Conservation (phyloP, 2,113 vertebrate species). For the Eleginops maclovinus region DNA sequence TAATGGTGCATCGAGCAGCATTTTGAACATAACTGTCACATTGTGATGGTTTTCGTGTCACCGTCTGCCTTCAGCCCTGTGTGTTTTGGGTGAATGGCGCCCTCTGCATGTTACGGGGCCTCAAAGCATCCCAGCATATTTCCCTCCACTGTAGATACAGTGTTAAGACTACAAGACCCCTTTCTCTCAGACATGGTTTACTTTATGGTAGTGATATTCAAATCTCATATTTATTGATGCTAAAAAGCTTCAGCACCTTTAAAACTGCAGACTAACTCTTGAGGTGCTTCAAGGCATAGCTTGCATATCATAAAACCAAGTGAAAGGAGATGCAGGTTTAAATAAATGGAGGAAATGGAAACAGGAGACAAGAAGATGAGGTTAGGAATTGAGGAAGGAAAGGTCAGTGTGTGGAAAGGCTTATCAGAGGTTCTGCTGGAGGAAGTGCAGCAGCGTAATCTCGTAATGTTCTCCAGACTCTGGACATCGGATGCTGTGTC, state of each 20-base stretch:
- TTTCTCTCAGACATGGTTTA: background rate
- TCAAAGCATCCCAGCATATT: background rate
- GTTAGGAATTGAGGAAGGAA: background rate
- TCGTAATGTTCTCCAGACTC: slow-evolving; percentile 98
- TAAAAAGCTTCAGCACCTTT: slow-evolving; percentile 27
- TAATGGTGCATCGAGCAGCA: slow-evolving; percentile 3
- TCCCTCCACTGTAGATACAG: background rate
- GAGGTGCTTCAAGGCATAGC: slow-evolving; percentile 37
- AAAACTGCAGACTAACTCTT: slow-evolving; percentile 1
- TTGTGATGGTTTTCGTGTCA: background rate
- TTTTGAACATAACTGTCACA: slow-evolving; percentile 13
- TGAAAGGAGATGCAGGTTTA: slow-evolving; percentile 21
- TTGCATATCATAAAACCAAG: slow-evolving; percentile 40
- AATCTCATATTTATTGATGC: slow-evolving; percentile 16
- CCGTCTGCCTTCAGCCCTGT: background rate
- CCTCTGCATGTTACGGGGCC: slow-evolving; percentile 9
- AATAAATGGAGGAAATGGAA: slow-evolving; percentile 22
- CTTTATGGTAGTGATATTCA: background rate
- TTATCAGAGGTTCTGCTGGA: slow-evolving; percentile 95
- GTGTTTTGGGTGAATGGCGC: slow-evolving; percentile 21
- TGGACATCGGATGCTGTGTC: slow-evolving; percentile 97
- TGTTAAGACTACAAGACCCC: background rate
- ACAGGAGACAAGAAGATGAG: slow-evolving; percentile 6
- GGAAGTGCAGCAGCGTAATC: slow-evolving; percentile 96
- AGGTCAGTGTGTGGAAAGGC: slow-evolving; percentile 19